phyloP scores from a whole-genome alignment of 2,113 vertebrate species.

The Haliaeetus leucogaster region DNA sequence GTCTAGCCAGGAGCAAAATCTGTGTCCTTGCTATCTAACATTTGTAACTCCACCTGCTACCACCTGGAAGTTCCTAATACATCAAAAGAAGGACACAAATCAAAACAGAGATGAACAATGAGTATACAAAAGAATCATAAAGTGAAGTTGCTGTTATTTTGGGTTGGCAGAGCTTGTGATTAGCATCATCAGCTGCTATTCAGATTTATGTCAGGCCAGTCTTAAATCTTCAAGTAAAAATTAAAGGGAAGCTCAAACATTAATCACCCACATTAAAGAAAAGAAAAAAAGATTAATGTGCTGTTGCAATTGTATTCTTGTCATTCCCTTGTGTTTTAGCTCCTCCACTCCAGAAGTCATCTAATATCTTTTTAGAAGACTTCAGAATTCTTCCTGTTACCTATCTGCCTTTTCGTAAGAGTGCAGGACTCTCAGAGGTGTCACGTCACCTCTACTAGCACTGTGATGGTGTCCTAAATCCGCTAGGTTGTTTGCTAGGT shows the following conservation, averaged over 20 bases:
- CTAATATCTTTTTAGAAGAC: not conserved
- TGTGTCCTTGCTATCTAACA: not conserved
- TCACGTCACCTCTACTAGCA: not conserved
- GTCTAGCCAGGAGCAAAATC: conserved; percentile 3
- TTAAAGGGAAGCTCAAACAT: not conserved
- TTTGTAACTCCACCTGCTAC: not conserved
- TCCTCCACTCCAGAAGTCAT: not conserved
- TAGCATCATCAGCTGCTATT: not conserved
- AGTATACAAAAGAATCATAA: not conserved
- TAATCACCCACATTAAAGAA: not conserved
- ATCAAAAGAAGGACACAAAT: not conserved
- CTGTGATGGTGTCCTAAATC: not conserved
- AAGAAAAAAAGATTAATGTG: not conserved
- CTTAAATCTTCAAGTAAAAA: conserved; percentile 6
- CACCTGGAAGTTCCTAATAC: not conserved
- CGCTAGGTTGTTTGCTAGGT: not conserved
- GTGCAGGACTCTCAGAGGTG: not conserved
- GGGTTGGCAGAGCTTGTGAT: not conserved
- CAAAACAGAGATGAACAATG: not conserved
- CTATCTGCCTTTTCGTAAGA: not conserved
- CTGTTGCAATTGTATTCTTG: not conserved
- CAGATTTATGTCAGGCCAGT: not conserved
- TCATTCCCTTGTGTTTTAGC: not conserved
- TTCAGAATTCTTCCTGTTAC: not conserved
- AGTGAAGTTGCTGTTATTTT: not conserved